phyloP scores from a whole-genome alignment of 2,797 vertebrate genomes.

The Nannoperca australis region DNA sequence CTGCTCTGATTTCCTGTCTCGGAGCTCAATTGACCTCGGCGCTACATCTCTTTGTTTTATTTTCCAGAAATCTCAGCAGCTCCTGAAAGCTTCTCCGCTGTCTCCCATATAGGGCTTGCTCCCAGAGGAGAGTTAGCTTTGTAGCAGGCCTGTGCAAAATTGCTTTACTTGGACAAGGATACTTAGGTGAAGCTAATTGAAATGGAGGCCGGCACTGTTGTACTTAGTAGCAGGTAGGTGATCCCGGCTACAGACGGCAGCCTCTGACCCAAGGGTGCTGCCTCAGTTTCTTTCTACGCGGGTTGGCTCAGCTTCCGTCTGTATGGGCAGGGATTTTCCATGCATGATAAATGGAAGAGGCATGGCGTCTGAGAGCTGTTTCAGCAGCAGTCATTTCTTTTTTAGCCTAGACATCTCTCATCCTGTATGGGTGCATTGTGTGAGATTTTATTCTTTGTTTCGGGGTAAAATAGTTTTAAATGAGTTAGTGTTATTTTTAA shows the following conservation, averaged over 20 bases:
- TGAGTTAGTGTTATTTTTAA: slow-evolving; percentile 14
- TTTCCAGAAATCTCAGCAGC: slow-evolving; percentile 62
- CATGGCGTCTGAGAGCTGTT: slow-evolving; percentile 37
- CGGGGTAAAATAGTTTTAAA: background rate
- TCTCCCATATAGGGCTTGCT: slow-evolving; percentile 42
- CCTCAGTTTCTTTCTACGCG: slow-evolving; percentile 44
- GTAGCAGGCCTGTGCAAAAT: slow-evolving; percentile 50
- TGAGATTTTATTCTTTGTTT: slow-evolving; percentile 18
- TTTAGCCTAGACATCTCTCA: slow-evolving; percentile 44
- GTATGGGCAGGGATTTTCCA: slow-evolving; percentile 68
- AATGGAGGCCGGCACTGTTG: slow-evolving; percentile 62
- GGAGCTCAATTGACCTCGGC: slow-evolving; percentile 58
- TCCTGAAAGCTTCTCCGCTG: slow-evolving; percentile 47
- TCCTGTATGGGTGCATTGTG: slow-evolving; percentile 8
- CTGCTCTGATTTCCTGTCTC: slow-evolving; percentile 60
- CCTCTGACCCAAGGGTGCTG: slow-evolving; percentile 66
- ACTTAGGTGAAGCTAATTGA: slow-evolving; percentile 72
- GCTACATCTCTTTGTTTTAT: slow-evolving; percentile 56
- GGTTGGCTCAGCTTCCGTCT: slow-evolving; percentile 55
- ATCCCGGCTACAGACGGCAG: slow-evolving; percentile 54
- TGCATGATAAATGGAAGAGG: slow-evolving; percentile 62
- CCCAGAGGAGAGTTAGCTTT: slow-evolving; percentile 56
- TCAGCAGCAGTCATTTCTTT: slow-evolving; percentile 32
- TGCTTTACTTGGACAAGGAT: slow-evolving; percentile 56
- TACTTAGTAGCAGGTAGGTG: slow-evolving; percentile 58